These are phyloP conservation scores for Cephus rjabovi DNA, from an alignment of 2,888 invertebrate species.

Conservation along the genomic window DNA sequence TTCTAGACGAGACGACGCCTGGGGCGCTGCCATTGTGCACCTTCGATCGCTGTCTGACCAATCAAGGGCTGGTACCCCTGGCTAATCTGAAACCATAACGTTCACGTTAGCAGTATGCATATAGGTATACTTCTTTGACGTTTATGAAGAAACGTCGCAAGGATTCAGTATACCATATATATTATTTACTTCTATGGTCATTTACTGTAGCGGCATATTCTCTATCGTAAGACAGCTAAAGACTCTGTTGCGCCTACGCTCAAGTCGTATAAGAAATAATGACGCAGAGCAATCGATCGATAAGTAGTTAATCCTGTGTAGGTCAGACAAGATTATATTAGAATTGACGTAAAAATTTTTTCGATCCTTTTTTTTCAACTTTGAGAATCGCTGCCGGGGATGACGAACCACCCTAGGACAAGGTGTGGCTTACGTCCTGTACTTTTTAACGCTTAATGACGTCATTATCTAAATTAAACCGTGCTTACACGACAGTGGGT, in stretches of 20 bases:
- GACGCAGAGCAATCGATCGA: not conserved
- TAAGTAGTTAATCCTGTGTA: not conserved
- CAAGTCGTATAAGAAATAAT: too few relatives aligned
- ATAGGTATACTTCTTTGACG: not conserved
- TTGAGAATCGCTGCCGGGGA: not conserved
- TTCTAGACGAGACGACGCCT: slow-evolving; percentile 61
- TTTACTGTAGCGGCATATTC: too few relatives aligned
- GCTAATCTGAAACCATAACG: not conserved
- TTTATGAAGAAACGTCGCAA: too few relatives aligned
- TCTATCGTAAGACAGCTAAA: too few relatives aligned
- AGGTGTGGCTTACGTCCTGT: not conserved
- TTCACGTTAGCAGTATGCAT: not conserved
- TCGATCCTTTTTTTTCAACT: not conserved
- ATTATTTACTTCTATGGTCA: too few relatives aligned
- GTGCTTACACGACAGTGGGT: slow-evolving; percentile 29
- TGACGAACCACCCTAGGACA: not conserved
- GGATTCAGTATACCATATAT: too few relatives aligned
- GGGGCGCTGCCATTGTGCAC: slow-evolving; percentile 53
- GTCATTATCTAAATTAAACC: slow-evolving; percentile 27
- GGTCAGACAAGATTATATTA: not conserved
- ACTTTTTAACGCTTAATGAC: slow-evolving; percentile 19
- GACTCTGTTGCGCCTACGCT: too few relatives aligned
- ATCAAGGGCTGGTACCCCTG: not conserved
- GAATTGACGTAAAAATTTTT: not conserved
- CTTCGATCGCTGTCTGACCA: slow-evolving; percentile 1